Evolutionary conservation across 1,140 invertebrate species (phyloP).

Genomic region (Heliconius nattereri): DNA sequence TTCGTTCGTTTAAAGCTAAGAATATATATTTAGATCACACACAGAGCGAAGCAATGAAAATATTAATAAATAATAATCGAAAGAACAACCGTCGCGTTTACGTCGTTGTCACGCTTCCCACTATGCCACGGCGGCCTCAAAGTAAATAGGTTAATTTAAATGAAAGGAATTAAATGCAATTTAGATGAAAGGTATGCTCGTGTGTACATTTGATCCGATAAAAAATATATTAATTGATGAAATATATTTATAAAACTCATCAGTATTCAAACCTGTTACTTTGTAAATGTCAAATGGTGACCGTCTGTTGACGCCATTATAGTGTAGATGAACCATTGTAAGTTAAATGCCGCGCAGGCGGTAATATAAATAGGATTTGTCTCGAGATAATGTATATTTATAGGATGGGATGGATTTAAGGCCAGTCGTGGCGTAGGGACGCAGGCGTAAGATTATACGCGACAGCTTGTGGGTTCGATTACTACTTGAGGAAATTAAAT

Average conservation of each 20-base stretch:
- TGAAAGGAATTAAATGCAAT: background rate
- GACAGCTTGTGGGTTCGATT: no score
- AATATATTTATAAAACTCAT: conserved; percentile 8
- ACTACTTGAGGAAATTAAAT: no score
- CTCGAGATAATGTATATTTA: background rate
- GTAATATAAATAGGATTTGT: background rate
- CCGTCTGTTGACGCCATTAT: background rate
- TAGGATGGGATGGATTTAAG: background rate
- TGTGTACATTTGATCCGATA: background rate
- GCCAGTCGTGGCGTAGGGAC: no score
- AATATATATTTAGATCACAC: no score
- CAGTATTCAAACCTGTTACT: background rate
- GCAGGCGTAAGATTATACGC: no score
- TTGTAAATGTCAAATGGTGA: background rate
- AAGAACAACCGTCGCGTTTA: no score
- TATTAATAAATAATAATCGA: no score
- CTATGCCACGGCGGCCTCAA: no score
- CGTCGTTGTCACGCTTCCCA: no score
- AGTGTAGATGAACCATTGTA: background rate
- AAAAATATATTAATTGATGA: background rate
- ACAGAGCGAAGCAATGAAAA: no score
- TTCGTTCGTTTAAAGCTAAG: no score
- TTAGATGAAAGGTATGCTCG: background rate
- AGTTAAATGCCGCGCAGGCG: background rate
- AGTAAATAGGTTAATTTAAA: background rate